Conservation (phyloP, 2,113 vertebrate genomes). For the Cygnus atratus region DNA sequence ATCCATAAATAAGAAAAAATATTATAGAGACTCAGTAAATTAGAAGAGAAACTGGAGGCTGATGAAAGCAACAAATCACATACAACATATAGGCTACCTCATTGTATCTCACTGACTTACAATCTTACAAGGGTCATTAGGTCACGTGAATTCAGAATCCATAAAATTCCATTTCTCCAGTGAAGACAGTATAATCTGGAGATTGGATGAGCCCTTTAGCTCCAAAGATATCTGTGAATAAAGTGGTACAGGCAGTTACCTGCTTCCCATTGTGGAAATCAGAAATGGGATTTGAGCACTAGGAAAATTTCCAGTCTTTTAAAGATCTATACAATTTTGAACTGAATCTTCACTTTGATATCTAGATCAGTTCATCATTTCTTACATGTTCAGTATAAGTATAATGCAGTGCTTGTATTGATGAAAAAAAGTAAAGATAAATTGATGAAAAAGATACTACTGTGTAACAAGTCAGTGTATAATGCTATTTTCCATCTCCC, state of each 20-base stretch:
- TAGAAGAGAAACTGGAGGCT: not conserved
- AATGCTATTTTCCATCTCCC: not conserved
- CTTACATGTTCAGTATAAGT: not conserved
- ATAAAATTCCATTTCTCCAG: not conserved
- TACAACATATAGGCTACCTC: not conserved
- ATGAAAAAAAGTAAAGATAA: not conserved
- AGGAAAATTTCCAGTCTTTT: not conserved
- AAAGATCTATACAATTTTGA: not conserved
- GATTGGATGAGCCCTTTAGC: not conserved
- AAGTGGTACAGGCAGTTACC: not conserved
- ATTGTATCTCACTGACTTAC: not conserved
- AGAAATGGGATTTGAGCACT: not conserved
- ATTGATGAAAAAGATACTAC: not conserved
- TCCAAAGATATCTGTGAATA: not conserved
- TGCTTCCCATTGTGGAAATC: not conserved
- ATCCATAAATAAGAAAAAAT: not conserved
- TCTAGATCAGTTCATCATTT: not conserved
- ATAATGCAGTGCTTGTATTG: not conserved
- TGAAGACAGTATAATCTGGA: not conserved
- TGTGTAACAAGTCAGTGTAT: not conserved
- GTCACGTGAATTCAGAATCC: not conserved
- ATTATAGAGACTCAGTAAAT: not conserved
- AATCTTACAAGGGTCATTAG: not conserved
- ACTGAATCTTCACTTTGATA: not conserved
- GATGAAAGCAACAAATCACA: not conserved